Base-by-base conservation (phyloP, 1,140 invertebrate genomes). In the Drosophila nasuta region DNA sequence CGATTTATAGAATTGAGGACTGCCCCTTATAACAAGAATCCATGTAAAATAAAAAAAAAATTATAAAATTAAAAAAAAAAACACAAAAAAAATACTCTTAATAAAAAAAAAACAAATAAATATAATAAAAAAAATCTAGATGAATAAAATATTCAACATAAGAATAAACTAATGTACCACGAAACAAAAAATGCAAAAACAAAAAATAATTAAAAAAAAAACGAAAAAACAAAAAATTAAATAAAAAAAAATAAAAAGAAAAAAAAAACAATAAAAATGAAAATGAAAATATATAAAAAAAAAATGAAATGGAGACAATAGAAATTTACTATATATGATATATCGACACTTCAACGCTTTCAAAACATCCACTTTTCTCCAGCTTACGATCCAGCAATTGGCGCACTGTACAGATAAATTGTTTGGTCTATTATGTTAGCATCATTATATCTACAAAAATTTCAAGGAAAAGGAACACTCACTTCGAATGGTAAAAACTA, bases 61-160 rank as follows among this genome's bases (percentile, higher is more conserved):
- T 20, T 20, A 20, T 20, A 2, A 20, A 20, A 20, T 20, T 20
- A 49, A n/a, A 25, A 49, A 17, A 49, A 49, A 49, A 49, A 49
- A 17, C 7, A 8, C 25, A 20, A n/a, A 49, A 2, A 51, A 51
- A 51, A 20, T 20, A 20, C 5, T 3, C 7, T 5, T 48, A 48
- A 7, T 7, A 20, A 48, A 3, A 20, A 48, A 13, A 7, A 48
- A 48, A 48, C 15, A 20, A 48, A 7, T 1, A 20, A 48, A 48
- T 17, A 46, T 15, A 15, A 46, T 4, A 46, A 48, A 65, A 67
- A 33, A 38, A 33, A 63, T 57, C 45, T 35, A 65, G 65, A 45
- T 58, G 38, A 52, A 45, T 5, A 45, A 4, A 45, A 45, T 20
- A 20, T 20, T 20, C 17, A 46, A 46, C 13, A 46, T 13, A 46